A percentile compares a stretch with the other conserved stretches of the same genome.
Evolutionary conservation across 2,888 invertebrate species (phyloP).

Genomic region (Melinaea marsaeus): DNA sequence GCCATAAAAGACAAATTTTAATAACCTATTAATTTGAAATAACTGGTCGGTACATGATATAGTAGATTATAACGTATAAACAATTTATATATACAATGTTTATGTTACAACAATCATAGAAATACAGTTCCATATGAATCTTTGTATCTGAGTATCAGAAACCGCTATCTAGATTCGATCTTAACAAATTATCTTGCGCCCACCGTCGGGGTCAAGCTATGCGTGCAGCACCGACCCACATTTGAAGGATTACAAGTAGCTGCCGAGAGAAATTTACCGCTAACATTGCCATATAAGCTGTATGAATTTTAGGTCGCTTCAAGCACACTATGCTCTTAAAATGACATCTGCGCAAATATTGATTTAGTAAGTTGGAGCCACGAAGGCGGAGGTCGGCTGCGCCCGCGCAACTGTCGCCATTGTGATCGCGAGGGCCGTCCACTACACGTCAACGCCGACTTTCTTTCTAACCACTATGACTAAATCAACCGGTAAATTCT

Average conservation of each 20-base stretch:
- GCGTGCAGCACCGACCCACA: conserved; percentile 75
- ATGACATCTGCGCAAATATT: conserved; percentile 78
- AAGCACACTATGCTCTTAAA: conserved; percentile 75
- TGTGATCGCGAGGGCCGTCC: conserved; percentile 42
- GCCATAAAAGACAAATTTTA: conserved; percentile 42
- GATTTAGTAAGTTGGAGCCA: conserved; percentile 74
- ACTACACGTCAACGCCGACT: conserved; percentile 34
- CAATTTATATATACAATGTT: too few species aligned
- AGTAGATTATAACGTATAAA: too few species aligned
- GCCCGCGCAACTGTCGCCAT: conserved; percentile 42
- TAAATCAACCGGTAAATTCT: conserved; percentile 21
- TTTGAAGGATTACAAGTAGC: conserved; percentile 77
- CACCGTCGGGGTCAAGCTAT: conserved; percentile 66
- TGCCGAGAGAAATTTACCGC: conserved; percentile 76
- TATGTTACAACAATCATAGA: neutral
- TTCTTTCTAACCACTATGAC: conserved; percentile 24
- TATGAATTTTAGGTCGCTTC: conserved; percentile 77
- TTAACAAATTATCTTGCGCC: conserved; percentile 66
- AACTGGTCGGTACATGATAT: too few species aligned
- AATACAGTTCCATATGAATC: neutral
- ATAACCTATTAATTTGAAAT: conserved; percentile 22
- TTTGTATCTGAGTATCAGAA: conserved; percentile 9
- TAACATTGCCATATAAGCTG: conserved; percentile 77
- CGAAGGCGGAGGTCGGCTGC: conserved; percentile 56
- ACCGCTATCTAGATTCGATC: conserved; percentile 48